Evolutionary conservation across 1,140 invertebrate genomes (phyloP), one percentile per base, ranked within the genome.

Genomic region (Apis cerana): DNA sequence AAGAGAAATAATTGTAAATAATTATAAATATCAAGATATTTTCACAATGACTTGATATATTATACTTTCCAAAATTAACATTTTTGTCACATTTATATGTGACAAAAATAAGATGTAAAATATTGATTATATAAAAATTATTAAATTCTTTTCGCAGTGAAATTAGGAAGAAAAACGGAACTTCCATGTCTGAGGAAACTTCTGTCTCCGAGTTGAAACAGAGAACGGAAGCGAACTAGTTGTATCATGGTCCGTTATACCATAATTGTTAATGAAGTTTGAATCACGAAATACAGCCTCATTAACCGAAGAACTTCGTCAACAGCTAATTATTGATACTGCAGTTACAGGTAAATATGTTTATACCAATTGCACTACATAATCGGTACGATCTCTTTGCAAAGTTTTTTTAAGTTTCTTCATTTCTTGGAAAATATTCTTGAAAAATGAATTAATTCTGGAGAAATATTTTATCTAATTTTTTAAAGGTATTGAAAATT

Each of bases 141-240:
- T 43, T 43, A 43, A 43, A 43, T 43, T 7, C 33, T 43, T 75
- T 59, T 54, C 56, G 58, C 50, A 62, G 65, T 80, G 67, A 82
- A 82, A 82, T 86, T 86, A 85, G 84, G 72, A 82, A 82, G 83
- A 76, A 74, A 86, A 85, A 56, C 59, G 58, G 48, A 82, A 85
- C 56, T 85, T 84, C 13, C n/a, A 19, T 48, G 52, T 64, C 59
- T 5, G 43, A 48, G 21, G 23, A 21, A 84, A 85, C 72, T 85
- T 84, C 19, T 70, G 48, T 75, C n/a, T 61, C 11, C 33, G 33
- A 19, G n/a, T 3, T 23, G 54, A 59, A 50, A 5, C 33, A n/a
- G 0, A 9, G 15, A 74, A 48, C 71, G 13, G 33, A 59, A 74
- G 13, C 56, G 13, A 33, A 33, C 2, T 19, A 27, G 27, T 56